Evolutionary conservation across 2,113 vertebrate genomes (phyloP), one percentile per base, ranked within the genome.

Genomic region (Macquaria ambigua): DNA sequence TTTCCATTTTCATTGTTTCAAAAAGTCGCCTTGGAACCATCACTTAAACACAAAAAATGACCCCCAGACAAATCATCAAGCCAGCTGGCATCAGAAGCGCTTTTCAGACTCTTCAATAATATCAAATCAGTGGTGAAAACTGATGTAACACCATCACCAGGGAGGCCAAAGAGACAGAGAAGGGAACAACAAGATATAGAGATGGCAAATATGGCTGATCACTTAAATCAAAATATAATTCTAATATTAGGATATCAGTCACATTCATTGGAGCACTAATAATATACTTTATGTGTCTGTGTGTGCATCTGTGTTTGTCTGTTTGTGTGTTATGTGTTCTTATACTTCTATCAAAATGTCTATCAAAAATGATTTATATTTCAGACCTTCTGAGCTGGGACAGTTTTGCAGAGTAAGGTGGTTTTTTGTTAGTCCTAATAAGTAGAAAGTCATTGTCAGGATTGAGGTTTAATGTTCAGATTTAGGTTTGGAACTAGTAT

Each of bases 91-190:
- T 66, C 70, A 89, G 46, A 86, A 64, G 58, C 15, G 34, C 37
- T 79, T 58, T 79, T 64, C 46, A 53, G 20, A n/a, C 28, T 79
- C 67, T 31, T 41, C 67, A 70, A 83, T 69, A 18, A 82, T 15
- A 74, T 84, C 28, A 87, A 23, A 72, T 81, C 76, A 84, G 1
- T 50, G 61, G 55, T 39, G 37, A 82, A 64, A 90, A 69, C 11
- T 79, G 64, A 82, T 68, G 28, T 34, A 52, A 83, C 23, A 62
- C 41, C 11, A 39, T 37, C 21, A 59, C 43, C 56, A 50, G 1
- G 1, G n/a, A 67, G 43, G 28, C 34, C 71, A 74, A 71, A 37
- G 55, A 48, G 25, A 50, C 18, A 58, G 23, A 75, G 41, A 73
- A 18, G 37, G 34, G 34, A 41, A 50, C 37, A 21, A 3, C 12